A percentile compares a stretch with the other conserved stretches of the same genome.
phyloP scores from a whole-genome alignment of 2,797 vertebrate species.

The Ciconia nigra region DNA sequence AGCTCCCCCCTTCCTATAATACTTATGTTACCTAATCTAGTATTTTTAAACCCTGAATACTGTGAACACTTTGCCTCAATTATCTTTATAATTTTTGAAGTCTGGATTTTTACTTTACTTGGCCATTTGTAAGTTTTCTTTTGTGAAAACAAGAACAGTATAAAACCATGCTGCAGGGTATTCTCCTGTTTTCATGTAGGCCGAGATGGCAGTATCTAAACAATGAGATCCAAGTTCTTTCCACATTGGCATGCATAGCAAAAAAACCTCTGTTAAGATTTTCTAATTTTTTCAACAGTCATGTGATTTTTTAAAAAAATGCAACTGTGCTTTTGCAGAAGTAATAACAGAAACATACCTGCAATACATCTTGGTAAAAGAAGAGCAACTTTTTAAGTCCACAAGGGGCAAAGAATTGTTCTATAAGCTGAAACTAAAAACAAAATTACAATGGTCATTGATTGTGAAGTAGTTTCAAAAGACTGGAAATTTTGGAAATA shows the following conservation, averaged over 20 bases:
- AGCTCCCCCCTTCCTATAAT: background rate
- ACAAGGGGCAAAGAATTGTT: constrained; percentile 78
- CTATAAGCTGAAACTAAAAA: constrained; percentile 77
- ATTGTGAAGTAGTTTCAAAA: background rate
- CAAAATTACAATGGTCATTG: background rate
- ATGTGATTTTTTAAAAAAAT: background rate
- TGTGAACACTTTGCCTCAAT: background rate
- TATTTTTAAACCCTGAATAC: background rate
- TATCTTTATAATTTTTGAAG: background rate
- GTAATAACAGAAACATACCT: constrained; percentile 57
- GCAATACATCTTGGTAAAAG: constrained; percentile 77
- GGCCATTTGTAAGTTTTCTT: background rate
- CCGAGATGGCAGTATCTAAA: background rate
- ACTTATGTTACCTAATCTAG: background rate
- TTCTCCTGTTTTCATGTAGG: background rate
- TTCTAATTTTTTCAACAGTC: background rate
- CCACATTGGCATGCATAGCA: background rate
- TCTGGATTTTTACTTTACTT: background rate
- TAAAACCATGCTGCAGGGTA: background rate
- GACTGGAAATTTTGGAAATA: background rate
- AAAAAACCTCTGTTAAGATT: background rate
- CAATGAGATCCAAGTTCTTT: background rate
- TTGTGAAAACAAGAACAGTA: background rate
- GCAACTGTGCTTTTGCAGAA: background rate
- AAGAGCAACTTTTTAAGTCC: constrained; percentile 82